Evolutionary conservation across 2,797 vertebrate genomes (phyloP), one percentile per base, ranked within the genome.

Genomic region (Pygocentrus nattereri): DNA sequence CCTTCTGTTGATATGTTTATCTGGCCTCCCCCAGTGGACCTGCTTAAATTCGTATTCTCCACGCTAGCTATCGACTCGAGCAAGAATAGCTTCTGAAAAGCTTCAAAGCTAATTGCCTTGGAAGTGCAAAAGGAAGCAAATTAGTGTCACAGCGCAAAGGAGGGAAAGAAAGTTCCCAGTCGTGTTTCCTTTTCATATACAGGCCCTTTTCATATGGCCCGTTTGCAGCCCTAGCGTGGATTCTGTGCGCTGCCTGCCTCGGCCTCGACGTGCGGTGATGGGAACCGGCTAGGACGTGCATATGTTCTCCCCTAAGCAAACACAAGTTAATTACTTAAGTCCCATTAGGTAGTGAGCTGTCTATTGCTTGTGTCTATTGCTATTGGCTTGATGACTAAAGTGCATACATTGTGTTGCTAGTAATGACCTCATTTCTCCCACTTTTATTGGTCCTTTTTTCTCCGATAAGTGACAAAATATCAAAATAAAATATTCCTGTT

Each of bases 101-200:
- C 92, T 95, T 95, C 94, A 95, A 94, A 94, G 94, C 92, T 94
- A 95, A 94, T 95, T 95, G 93, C 92, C 90, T 94, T 94, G 92
- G 93, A 94, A 94, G 91, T 94, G 92, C 91, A 93, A 91, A 92
- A 87, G 87, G 90, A 93, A 91, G 92, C 90, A 94, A 95, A 94
- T 95, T 94, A 95, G 91, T 94, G 92, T 95, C 93, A 93, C 86
- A 87, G 91, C 91, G 94, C 86, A 90, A 91, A 90, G 91, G 91
- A 88, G 92, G 88, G 78, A 74, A 78, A 76, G 82, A 87, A 82
- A 88, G 88, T 91, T 93, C 89, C 89, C 90, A 92, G 91, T 92
- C 86, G 86, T 89, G 89, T 92, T 93, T 89, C 61, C 72, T 86
- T 91, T 92, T 93, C 91, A 88, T 89, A 88, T 87, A 5, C 64